Conservation (phyloP, 2,888 invertebrate genomes). For the Diaprepes abbreviatus region DNA sequence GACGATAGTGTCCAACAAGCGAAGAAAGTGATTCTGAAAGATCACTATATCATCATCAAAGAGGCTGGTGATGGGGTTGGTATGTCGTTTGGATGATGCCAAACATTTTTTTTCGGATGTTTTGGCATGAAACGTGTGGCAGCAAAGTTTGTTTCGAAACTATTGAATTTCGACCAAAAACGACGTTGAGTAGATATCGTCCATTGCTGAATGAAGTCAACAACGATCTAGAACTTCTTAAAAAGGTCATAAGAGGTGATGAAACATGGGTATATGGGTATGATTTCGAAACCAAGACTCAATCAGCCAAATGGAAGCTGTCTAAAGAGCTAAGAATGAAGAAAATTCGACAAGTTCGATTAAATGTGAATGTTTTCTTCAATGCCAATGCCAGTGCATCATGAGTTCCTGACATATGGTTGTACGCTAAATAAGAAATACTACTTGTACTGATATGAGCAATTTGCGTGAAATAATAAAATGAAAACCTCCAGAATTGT, state of each 20-base stretch:
- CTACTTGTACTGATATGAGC: no score
- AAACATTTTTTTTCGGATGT: no score
- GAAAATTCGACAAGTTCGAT: not conserved
- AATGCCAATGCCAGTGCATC: not conserved
- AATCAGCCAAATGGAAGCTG: not conserved
- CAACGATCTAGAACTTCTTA: not conserved
- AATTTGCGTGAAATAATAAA: no score
- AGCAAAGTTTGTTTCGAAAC: no score
- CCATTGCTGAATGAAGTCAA: not conserved
- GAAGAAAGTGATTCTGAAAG: no score
- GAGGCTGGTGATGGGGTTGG: no score
- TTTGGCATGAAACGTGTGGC: no score
- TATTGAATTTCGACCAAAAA: no score
- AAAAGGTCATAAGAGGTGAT: not conserved
- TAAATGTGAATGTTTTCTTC: not conserved
- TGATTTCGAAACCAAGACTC: not conserved
- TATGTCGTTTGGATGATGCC: no score
- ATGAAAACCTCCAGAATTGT: no score
- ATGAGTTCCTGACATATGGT: not conserved
- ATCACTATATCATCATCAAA: no score
- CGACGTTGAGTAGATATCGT: not conserved
- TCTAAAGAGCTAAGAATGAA: not conserved
- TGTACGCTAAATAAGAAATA: not conserved
- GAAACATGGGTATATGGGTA: not conserved
- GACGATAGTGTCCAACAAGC: no score